phyloP scores from a whole-genome alignment of 2,888 invertebrate species.

The Heliconius hortense region DNA sequence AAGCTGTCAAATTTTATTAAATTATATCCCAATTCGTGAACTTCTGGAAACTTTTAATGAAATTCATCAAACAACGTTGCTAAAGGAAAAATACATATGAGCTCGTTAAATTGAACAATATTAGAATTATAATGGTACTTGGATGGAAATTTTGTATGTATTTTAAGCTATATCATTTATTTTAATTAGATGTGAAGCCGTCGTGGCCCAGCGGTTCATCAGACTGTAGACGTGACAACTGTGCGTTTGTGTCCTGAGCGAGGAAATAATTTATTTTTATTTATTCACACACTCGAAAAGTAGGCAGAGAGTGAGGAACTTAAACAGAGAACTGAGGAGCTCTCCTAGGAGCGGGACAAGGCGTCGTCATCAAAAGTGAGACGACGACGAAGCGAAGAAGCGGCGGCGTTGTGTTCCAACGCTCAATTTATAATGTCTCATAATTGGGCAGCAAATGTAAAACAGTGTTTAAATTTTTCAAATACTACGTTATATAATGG shows the following conservation, averaged over 20 bases:
- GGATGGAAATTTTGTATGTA: slow-evolving; percentile 6
- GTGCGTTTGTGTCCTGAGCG: not conserved
- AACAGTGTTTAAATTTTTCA: not conserved
- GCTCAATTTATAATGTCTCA: not conserved
- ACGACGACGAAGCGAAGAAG: too few relatives aligned
- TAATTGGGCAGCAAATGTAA: not conserved
- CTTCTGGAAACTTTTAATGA: slow-evolving; percentile 15
- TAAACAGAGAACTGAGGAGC: too few relatives aligned
- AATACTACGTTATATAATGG: not conserved
- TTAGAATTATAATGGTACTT: slow-evolving; percentile 20
- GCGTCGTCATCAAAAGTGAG: not conserved
- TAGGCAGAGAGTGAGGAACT: too few relatives aligned
- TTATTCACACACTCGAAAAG: not conserved
- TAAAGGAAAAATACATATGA: slow-evolving; percentile 13
- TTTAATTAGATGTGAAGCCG: not conserved
- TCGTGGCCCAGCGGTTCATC: not conserved
- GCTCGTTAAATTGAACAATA: slow-evolving; percentile 23
- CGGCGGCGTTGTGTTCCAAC: not conserved
- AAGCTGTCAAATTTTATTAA: slow-evolving; percentile 5
- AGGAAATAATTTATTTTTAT: not conserved
- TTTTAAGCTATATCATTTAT: not conserved
- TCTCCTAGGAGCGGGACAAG: too few relatives aligned
- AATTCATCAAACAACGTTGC: slow-evolving; percentile 16
- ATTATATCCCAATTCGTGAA: not conserved
- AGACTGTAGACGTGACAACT: not conserved